These are phyloP conservation scores for Scaptomyza reducta DNA, from an alignment of 2,888 invertebrate genomes.

Conservation along the genomic window DNA sequence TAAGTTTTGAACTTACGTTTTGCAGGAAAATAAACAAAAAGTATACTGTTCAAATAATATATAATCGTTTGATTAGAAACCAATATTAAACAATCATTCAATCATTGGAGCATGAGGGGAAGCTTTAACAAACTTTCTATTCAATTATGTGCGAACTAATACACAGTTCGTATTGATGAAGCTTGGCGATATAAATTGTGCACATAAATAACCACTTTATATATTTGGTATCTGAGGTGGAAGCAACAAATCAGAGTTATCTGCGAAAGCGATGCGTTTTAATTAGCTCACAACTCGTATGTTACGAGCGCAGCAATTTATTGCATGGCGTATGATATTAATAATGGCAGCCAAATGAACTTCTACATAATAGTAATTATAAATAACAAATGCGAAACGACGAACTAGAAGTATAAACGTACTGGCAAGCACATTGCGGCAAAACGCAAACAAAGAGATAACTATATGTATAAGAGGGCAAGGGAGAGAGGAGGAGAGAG, in stretches of 20 bases:
- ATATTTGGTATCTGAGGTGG: not conserved
- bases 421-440: conserved; percentile 57
- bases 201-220: not conserved
- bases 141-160: too few relatives aligned
- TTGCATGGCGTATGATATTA: conserved; percentile 10
- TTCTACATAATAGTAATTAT: conserved; percentile 52
- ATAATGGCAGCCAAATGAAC: conserved; percentile 31
- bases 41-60: too few relatives aligned
- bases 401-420: conserved; percentile 34
- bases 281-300: conserved; percentile 1
- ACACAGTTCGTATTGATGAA: not conserved
- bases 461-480: not conserved
- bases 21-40: too few relatives aligned
- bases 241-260: not conserved
- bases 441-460: conserved; percentile 33
- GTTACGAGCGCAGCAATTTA: conserved; percentile 24
- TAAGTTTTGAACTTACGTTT: too few relatives aligned
- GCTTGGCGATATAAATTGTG: not conserved
- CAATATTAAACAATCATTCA: not conserved
- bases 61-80: too few relatives aligned
- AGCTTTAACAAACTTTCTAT: too few relatives aligned
- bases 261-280: not conserved
- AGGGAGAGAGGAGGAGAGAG: not conserved
- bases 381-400: conserved; percentile 51
- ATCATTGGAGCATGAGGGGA: not conserved